Evolutionary conservation across 2,797 vertebrate genomes (phyloP).

Genomic region (Pelochelys cantorii): DNA sequence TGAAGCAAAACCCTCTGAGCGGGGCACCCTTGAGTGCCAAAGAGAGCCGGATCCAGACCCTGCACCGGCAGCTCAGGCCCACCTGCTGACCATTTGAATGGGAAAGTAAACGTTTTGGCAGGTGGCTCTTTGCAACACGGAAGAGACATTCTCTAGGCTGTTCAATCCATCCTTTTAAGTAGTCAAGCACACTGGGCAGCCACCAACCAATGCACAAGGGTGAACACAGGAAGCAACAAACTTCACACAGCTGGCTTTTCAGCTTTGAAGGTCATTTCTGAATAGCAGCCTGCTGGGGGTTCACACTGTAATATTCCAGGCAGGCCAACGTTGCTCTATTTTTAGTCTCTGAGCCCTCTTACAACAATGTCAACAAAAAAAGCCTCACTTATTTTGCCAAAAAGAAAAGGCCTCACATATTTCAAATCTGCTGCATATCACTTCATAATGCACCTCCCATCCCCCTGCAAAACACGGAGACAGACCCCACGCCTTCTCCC

Average conservation of each 20-base stretch:
- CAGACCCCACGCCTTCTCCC: background rate
- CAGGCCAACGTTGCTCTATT: background rate
- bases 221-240: background rate
- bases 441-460: background rate
- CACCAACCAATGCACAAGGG: background rate
- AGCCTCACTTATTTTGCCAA: background rate
- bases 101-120: background rate
- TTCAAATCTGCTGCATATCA: background rate
- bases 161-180: background rate
- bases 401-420: background rate
- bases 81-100: accelerated
- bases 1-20: background rate
- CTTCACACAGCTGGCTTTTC: background rate
- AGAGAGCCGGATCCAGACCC: background rate
- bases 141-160: background rate
- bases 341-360: constrained; percentile 29
- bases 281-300: background rate
- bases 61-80: accelerated
- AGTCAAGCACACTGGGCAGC: background rate
- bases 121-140: background rate
- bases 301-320: background rate
- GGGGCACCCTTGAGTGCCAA: background rate
- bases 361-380: constrained; percentile 13
- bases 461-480: background rate
- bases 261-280: constrained; percentile 13